Evolutionary conservation across 1,140 invertebrate genomes (phyloP).

Genomic region (Drosophila sulfurigaster): DNA sequence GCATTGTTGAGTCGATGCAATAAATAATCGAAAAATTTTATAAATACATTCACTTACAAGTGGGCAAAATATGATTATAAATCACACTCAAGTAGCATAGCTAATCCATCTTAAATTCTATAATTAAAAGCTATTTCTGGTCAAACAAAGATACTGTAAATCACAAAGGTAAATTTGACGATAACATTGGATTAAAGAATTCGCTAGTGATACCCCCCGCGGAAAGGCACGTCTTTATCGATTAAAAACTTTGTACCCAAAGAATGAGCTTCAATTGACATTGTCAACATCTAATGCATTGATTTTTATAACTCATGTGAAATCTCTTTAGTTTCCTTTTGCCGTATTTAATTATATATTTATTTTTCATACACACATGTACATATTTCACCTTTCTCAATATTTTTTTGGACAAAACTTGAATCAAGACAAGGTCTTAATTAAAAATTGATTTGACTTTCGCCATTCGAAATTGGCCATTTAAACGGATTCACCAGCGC

Average conservation of each 20-base stretch:
- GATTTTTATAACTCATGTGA: conserved; percentile 3
- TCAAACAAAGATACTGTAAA: conserved; percentile 16
- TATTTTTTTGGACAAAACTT: conserved; percentile 1
- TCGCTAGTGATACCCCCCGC: background rate
- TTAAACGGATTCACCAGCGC: background rate
- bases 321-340: background rate
- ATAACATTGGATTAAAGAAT: conserved; percentile 19
- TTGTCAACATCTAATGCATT: background rate
- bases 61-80: conserved; percentile 42
- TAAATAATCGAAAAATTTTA: background rate
- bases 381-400: conserved; percentile 11
- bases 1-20: conserved; percentile 3
- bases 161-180: background rate
- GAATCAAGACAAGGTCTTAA: conserved; percentile 43
- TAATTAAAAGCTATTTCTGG: conserved; percentile 16
- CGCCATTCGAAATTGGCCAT: background rate
- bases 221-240: background rate
- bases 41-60: conserved; percentile 25
- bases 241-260: background rate
- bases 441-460: conserved; percentile 47
- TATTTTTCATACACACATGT: too few relatives aligned
- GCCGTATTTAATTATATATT: background rate
- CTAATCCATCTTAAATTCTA: conserved; percentile 38
- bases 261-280: background rate
- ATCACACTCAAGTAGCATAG: conserved; percentile 27